Evolutionary conservation across 2,113 vertebrate species (phyloP).

Genomic region (Rhynchomys soricoides): DNA sequence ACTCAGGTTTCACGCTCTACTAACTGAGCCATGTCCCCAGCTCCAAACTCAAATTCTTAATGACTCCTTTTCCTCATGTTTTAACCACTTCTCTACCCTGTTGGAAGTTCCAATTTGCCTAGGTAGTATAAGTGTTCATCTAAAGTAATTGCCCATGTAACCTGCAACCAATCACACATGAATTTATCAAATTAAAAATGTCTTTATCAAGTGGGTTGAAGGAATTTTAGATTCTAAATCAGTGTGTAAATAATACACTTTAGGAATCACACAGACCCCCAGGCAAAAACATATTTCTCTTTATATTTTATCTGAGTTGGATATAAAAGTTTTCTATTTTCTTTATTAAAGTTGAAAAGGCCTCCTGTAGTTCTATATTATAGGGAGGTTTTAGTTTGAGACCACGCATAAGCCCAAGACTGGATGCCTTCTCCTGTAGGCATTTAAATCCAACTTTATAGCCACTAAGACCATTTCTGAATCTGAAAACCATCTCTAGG

Average conservation of each 20-base stretch:
- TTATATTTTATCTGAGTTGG: not conserved
- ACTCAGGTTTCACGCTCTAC: not conserved
- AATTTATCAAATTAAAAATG: constrained; percentile 14
- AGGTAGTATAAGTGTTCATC: not conserved
- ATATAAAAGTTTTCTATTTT: not conserved
- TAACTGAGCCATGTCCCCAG: not conserved
- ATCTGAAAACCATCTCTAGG: not conserved
- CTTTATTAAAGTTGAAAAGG: not conserved
- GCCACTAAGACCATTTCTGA: constrained; percentile 2
- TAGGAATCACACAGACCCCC: not conserved
- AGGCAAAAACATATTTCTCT: not conserved
- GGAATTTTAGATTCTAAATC: constrained; percentile 13
- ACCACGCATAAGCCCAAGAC: not conserved
- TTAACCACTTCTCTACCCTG: not conserved
- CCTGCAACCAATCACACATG: not conserved
- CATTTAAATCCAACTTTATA: constrained; percentile 29
- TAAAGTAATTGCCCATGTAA: not conserved
- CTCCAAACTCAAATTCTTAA: constrained; percentile 1
- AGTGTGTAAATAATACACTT: not conserved
- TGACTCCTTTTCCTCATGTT: not conserved
- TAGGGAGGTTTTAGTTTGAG: not conserved
- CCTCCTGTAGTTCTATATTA: not conserved
- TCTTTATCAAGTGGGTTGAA: not conserved
- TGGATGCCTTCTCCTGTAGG: not conserved
- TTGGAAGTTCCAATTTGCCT: not conserved